phyloP scores from a whole-genome alignment of 2,113 vertebrate genomes.

The Trematomus loennbergii region DNA sequence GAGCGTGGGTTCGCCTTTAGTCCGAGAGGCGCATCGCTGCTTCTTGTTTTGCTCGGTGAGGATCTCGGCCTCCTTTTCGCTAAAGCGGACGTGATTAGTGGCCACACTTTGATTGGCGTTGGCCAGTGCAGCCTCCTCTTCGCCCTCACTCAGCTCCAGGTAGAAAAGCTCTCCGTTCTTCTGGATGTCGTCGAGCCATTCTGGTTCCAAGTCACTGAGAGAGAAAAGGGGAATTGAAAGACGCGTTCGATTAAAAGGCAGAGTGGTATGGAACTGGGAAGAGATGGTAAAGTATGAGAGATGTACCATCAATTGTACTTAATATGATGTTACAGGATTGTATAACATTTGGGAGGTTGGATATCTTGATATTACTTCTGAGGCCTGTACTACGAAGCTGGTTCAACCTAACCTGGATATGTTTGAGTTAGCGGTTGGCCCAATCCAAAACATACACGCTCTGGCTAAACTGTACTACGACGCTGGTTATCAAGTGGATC shows the following conservation, averaged over 20 bases:
- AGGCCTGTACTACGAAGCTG: too few relatives aligned
- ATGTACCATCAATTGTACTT: too few relatives aligned
- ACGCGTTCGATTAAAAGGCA: neutral
- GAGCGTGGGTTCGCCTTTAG: conserved; percentile 84
- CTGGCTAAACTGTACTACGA: too few relatives aligned
- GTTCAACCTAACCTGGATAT: too few relatives aligned
- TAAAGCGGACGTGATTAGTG: conserved; percentile 92
- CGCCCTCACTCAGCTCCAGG: conserved; percentile 93
- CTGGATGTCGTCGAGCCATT: conserved; percentile 95
- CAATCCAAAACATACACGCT: too few relatives aligned
- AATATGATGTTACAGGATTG: too few relatives aligned
- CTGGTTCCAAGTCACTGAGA: conserved; percentile 92
- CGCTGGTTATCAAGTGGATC: too few relatives aligned
- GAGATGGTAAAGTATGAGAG: too few relatives aligned
- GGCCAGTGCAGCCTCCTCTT: conserved; percentile 87
- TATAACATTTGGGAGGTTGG: too few relatives aligned
- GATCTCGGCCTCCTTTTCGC: conserved; percentile 92
- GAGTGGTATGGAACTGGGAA: too few relatives aligned
- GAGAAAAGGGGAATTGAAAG: conserved; percentile 7
- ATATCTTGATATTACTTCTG: too few relatives aligned
- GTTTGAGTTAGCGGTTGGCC: too few relatives aligned
- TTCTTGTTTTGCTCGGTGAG: conserved; percentile 86
- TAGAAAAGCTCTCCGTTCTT: conserved; percentile 97
- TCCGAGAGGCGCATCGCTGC: conserved; percentile 41
- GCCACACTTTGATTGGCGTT: conserved; percentile 74